phyloP scores from a whole-genome alignment of 2,113 vertebrate genomes.

The Ameiurus melas region DNA sequence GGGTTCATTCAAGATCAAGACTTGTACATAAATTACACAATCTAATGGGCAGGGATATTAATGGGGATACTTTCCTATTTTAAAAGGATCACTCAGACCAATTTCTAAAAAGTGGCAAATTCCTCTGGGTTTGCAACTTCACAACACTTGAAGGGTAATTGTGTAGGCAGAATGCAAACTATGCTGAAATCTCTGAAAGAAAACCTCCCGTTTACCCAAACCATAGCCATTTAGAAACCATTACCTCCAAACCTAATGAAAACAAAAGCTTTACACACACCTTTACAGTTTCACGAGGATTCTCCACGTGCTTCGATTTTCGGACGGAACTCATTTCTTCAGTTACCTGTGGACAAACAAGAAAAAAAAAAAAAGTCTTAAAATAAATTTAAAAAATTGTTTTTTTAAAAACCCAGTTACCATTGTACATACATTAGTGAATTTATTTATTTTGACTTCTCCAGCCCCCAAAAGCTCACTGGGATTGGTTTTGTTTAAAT shows the following conservation, averaged over 20 bases:
- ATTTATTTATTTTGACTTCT: neutral
- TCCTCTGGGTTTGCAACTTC: neutral
- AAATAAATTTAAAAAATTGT: too few species aligned
- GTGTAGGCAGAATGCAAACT: neutral
- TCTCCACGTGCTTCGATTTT: conserved; percentile 42
- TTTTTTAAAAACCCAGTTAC: too few species aligned
- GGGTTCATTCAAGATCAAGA: neutral
- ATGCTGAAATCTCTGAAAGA: neutral
- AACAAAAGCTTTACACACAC: conserved; percentile 5
- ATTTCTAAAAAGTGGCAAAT: neutral
- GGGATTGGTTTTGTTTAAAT: neutral
- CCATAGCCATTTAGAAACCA: too few species aligned
- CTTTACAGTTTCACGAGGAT: conserved; percentile 45
- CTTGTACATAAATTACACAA: neutral
- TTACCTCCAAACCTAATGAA: neutral
- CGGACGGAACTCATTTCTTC: conserved; percentile 40
- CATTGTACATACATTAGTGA: neutral
- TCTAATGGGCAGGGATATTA: neutral
- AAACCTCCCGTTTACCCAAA: neutral
- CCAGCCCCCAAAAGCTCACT: neutral
- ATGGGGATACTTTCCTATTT: too few species aligned
- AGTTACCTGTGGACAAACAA: neutral
- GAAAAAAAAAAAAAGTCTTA: too few species aligned
- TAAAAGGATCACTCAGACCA: neutral
- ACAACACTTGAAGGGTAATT: neutral